Evolutionary conservation across 2,888 invertebrate genomes (phyloP).

Genomic region (Mythimna vitellina): DNA sequence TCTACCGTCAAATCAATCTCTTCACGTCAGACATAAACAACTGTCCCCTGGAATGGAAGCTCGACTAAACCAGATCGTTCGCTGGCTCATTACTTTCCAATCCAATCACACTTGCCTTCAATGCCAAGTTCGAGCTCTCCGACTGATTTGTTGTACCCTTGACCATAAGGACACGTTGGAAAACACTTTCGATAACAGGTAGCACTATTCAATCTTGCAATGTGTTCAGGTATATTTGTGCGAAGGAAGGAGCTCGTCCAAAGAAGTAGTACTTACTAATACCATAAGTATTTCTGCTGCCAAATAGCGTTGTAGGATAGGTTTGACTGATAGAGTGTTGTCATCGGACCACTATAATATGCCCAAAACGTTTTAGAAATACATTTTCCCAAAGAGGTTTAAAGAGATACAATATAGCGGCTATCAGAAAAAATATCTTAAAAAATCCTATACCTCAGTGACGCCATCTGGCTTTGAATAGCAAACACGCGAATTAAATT

Average conservation of each 20-base stretch:
- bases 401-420: too few relatives aligned
- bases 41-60: constrained; percentile 40
- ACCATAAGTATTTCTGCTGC: not conserved
- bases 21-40: constrained; percentile 42
- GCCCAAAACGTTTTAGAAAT: too few relatives aligned
- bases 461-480: too few relatives aligned
- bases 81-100: constrained; percentile 79
- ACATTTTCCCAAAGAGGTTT: too few relatives aligned
- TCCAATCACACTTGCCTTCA: constrained; percentile 81
- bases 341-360: too few relatives aligned
- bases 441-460: too few relatives aligned
- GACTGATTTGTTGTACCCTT: constrained; percentile 84
- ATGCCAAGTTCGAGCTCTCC: constrained; percentile 87
- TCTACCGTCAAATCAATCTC: constrained; percentile 47
- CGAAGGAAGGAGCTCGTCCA: not conserved
- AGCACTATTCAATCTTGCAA: constrained; percentile 21
- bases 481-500: too few relatives aligned
- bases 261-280: not conserved
- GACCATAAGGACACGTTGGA: constrained; percentile 66
- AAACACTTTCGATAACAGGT: constrained; percentile 37
- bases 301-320: not conserved
- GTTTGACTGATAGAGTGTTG: not conserved
- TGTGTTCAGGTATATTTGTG: not conserved
- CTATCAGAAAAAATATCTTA: too few relatives aligned
- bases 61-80: constrained; percentile 61